phyloP scores from a whole-genome alignment of 2,888 invertebrate genomes.

The Epinotia nisella region DNA sequence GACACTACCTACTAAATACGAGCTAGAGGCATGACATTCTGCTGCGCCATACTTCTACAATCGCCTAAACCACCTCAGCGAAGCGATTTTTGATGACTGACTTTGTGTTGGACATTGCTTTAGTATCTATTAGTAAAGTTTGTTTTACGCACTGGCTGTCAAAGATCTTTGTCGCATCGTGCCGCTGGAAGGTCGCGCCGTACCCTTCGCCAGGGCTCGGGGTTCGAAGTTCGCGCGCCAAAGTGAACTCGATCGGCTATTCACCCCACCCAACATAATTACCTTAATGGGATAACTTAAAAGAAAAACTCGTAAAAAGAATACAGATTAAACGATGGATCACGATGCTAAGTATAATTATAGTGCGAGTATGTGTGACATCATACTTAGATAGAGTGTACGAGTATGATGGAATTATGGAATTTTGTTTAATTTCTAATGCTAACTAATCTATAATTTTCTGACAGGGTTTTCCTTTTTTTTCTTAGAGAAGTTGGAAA shows the following conservation, averaged over 20 bases:
- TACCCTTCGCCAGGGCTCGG: constrained; percentile 26
- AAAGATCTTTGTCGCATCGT: constrained; percentile 14
- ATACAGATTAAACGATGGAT: neutral
- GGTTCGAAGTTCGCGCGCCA: constrained; percentile 32
- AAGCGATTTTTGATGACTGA: too few relatives aligned
- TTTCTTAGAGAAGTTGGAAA: too few relatives aligned
- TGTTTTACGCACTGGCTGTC: neutral
- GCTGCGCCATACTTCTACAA: too few relatives aligned
- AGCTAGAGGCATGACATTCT: too few relatives aligned
- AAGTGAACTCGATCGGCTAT: constrained; percentile 40
- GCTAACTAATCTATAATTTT: neutral
- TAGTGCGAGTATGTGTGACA: neutral
- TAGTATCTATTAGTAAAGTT: neutral
- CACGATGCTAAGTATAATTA: too few relatives aligned
- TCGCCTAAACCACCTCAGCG: too few relatives aligned
- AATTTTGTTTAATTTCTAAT: too few relatives aligned
- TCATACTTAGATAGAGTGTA: neutral
- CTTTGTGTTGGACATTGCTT: neutral
- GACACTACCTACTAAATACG: too few relatives aligned
- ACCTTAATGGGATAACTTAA: constrained; percentile 9
- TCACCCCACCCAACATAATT: constrained; percentile 21
- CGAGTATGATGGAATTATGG: too few relatives aligned
- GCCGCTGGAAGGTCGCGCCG: constrained; percentile 25
- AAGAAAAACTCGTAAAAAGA: neutral
- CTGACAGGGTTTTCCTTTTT: neutral